Evolutionary conservation across 1,140 invertebrate species (phyloP).

Genomic region (Zaprionus taronus): DNA sequence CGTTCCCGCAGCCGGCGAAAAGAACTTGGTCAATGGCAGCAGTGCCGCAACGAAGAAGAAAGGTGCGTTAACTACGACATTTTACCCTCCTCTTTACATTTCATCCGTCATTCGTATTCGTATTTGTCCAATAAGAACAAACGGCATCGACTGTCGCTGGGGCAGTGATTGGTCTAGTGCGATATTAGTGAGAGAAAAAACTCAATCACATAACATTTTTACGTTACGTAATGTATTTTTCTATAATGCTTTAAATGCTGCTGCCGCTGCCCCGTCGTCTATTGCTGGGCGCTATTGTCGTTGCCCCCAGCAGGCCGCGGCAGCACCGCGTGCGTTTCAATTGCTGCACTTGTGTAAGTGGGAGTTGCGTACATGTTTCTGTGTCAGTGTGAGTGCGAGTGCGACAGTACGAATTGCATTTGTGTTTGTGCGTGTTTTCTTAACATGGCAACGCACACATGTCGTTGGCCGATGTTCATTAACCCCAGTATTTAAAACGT

Average conservation of each 20-base stretch:
- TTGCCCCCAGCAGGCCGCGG: slow-evolving; percentile 23
- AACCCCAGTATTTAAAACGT: slow-evolving; percentile 56
- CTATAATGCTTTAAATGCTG: slow-evolving; percentile 73
- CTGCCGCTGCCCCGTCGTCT: slow-evolving; percentile 60
- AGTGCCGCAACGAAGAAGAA: slow-evolving; percentile 67
- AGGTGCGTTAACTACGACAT: slow-evolving; percentile 70
- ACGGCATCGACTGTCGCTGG: slow-evolving; percentile 10
- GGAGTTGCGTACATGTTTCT: slow-evolving; percentile 33
- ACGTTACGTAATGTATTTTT: slow-evolving; percentile 79
- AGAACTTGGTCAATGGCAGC: slow-evolving; percentile 78
- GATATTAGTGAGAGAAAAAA: slow-evolving; percentile 53
- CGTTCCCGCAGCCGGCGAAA: slow-evolving; percentile 46
- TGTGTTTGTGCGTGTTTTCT: slow-evolving; percentile 51
- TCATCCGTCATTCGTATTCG: too few relatives aligned
- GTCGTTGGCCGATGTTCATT: slow-evolving; percentile 68
- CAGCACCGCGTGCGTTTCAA: slow-evolving; percentile 71
- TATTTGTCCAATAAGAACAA: slow-evolving; percentile 11
- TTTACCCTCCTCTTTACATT: not conserved
- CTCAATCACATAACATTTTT: slow-evolving; percentile 77
- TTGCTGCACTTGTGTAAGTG: slow-evolving; percentile 68
- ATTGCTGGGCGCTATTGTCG: slow-evolving; percentile 41
- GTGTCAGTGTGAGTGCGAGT: slow-evolving; percentile 4
- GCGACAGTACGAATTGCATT: slow-evolving; percentile 13
- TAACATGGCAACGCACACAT: slow-evolving; percentile 65
- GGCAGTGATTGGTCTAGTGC: slow-evolving; percentile 35